Conservation (phyloP, 2,888 invertebrate genomes). For the Lypha dubia region DNA sequence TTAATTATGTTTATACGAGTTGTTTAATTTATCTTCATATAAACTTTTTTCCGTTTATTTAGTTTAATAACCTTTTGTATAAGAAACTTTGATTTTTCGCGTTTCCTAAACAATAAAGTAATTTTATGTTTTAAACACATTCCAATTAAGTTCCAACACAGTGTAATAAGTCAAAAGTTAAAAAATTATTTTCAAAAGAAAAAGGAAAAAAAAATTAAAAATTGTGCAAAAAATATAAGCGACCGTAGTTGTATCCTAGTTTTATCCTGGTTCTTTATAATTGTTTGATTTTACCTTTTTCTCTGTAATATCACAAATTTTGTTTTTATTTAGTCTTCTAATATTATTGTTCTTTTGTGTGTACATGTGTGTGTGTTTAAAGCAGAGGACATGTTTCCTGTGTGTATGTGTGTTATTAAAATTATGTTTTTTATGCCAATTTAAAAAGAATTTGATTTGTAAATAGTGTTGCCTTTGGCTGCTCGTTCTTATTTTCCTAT, state of each 20-base stretch:
- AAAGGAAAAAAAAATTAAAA: conserved; percentile 25
- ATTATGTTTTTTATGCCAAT: conserved; percentile 16
- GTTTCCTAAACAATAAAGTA: conserved; percentile 27
- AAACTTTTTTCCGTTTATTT: conserved; percentile 38
- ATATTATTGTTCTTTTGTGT: conserved; percentile 51
- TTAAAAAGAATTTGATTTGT: not conserved
- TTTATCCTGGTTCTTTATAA: not conserved
- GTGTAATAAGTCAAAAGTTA: conserved; percentile 37
- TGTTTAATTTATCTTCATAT: conserved; percentile 38
- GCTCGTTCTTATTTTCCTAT: too few species aligned
- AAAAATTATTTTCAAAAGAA: conserved; percentile 30
- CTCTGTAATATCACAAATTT: conserved; percentile 71
- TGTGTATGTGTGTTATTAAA: conserved; percentile 21
- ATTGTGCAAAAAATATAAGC: not conserved
- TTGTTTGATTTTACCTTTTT: not conserved
- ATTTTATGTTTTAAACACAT: conserved; percentile 58
- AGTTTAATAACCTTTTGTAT: conserved; percentile 31
- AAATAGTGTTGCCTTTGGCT: not conserved
- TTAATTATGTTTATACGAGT: not conserved
- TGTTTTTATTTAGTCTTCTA: conserved; percentile 73
- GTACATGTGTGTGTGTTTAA: conserved; percentile 15
- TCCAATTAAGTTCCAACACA: conserved; percentile 64
- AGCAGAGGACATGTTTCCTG: not conserved
- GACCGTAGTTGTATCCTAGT: conserved; percentile 38
- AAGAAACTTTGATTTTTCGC: not conserved